Conservation (phyloP, 2,113 vertebrate species). For the Pachypanchax playfairii region DNA sequence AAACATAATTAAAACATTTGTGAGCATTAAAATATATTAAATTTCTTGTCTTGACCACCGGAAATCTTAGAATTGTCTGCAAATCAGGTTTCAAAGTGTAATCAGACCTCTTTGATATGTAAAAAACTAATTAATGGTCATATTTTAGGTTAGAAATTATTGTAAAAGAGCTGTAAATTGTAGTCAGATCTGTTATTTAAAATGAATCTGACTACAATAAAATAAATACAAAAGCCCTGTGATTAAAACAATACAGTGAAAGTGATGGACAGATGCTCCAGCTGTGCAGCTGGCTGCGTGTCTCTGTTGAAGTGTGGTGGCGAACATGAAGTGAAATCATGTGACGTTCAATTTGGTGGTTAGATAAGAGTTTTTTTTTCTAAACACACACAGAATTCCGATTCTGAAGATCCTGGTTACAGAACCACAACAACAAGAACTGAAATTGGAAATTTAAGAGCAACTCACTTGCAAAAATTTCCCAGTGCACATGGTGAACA, state of each 20-base stretch:
- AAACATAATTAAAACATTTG: not conserved
- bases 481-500: slow-evolving; percentile 82
- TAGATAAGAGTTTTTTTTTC: slow-evolving; percentile 36
- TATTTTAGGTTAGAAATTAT: no score
- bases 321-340: slow-evolving; percentile 57
- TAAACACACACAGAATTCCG: slow-evolving; percentile 6
- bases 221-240: not conserved
- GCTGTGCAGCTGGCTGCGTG: slow-evolving; percentile 13
- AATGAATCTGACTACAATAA: not conserved
- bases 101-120: no score
- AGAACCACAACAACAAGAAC: slow-evolving; percentile 2
- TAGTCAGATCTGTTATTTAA: not conserved
- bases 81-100: no score
- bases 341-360: slow-evolving; percentile 55
- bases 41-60: not conserved
- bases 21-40: not conserved
- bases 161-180: not conserved
- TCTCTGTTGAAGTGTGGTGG: slow-evolving; percentile 13
- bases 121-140: no score
- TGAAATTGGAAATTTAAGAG: not conserved
- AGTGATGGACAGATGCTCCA: no score
- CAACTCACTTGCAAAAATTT: slow-evolving; percentile 87
- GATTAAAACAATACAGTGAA: no score
- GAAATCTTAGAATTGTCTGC: no score
- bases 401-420: slow-evolving; percentile 12